Evolutionary conservation across 2,888 invertebrate species (phyloP), one percentile per base, ranked within the genome.

Genomic region (Colletes collaris): DNA sequence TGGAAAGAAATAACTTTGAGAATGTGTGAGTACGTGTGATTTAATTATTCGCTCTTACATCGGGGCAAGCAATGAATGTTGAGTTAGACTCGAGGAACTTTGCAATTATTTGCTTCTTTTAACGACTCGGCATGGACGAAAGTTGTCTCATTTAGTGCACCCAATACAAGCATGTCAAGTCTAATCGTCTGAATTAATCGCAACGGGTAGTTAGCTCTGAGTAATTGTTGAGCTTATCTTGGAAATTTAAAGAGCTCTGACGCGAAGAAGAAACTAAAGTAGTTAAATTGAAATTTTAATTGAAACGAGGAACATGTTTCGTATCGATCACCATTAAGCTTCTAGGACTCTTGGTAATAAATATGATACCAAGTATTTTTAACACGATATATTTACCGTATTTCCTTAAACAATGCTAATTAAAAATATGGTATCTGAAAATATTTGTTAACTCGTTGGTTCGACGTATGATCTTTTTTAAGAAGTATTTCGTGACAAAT

Each of bases 181-280:
- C 70, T 69, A 55, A 69, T 70, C 56, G 76, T 66, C 52, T 27
- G 76, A 73, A 68, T 73, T 76, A 70, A 78, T 78, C 69, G 53
- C 37, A 60, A 52, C 50, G 62, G 62, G 62, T 70, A 76, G 69
- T 76, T 76, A 69, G 55, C 76, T 27, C 65, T 46, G 65, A 76
- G 65, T 70, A 70, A 78, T 78, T 78, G 56, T 78, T 62, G 65
- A 76, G 76, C 65, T 62, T 78, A 76, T 56, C 65, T 62, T 35
- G 50, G 40, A 56, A 70, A 70, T 76, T 76, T 76, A 70, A 70
- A 52, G 50, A 13, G 59, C 27, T 50, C 27, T 50, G 13, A 11
- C 19, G 6, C 10, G 16, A 13, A 13, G 55, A 27, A 46, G 63
- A 52, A 46, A n/a, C 50, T 44, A 11, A 46, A 46, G 2, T 44